A percentile compares a stretch with the other conserved stretches of the same genome.
Conservation (phyloP, 2,113 vertebrate species). For the Anolis carolinensis region DNA sequence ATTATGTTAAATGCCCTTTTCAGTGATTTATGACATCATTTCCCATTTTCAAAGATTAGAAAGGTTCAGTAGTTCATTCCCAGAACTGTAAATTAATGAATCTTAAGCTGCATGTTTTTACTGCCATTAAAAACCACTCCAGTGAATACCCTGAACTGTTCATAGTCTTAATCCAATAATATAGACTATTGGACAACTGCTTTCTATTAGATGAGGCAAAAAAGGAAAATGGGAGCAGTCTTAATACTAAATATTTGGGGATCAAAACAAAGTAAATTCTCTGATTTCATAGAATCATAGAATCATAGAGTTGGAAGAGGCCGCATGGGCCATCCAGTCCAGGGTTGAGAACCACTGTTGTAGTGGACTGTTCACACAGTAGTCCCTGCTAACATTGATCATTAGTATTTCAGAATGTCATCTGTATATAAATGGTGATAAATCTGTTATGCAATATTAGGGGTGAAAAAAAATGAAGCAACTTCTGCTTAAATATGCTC, state of each 20-base stretch:
- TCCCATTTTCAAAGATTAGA: constrained; percentile 27
- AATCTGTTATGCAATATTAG: not conserved
- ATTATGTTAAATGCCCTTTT: constrained; percentile 43
- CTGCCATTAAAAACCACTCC: not conserved
- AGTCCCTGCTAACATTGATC: not conserved
- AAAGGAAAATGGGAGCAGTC: not conserved
- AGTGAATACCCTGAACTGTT: not conserved
- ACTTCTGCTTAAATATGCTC: not conserved
- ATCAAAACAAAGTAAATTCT: not conserved
- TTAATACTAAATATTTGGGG: not conserved
- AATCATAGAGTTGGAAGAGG: no score
- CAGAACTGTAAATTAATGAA: not conserved
- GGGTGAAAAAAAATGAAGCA: not conserved
- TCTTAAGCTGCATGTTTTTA: not conserved
- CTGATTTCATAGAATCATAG: no score
- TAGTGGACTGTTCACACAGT: no score
- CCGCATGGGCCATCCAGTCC: no score
- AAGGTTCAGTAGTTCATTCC: not conserved
- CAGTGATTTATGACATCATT: constrained; percentile 45
- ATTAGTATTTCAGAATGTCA: not conserved
- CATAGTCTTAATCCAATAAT: not conserved
- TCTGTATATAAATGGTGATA: not conserved
- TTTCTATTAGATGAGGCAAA: not conserved
- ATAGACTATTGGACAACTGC: not conserved
- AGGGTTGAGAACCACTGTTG: no score